phyloP scores from a whole-genome alignment of 2,797 vertebrate species.

The Coluber constrictor region DNA sequence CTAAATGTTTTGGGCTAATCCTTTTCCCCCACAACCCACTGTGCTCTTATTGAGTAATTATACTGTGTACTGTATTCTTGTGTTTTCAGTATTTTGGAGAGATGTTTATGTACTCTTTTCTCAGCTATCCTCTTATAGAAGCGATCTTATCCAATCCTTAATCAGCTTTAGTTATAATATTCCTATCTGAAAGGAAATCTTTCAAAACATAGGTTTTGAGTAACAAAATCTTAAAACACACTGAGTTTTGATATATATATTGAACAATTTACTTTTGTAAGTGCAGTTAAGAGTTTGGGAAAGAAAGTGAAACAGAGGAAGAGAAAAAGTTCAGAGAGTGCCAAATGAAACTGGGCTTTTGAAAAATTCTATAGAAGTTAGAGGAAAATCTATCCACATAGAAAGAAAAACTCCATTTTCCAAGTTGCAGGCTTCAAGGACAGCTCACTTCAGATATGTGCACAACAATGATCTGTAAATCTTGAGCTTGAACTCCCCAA shows the following conservation, averaged over 20 bases:
- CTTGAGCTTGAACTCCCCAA: neutral
- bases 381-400: neutral
- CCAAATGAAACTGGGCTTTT: neutral
- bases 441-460: neutral
- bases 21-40: neutral
- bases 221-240: neutral
- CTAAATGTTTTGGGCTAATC: neutral
- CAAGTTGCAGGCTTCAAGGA: neutral
- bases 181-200: neutral
- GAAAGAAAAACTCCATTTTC: neutral
- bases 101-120: neutral
- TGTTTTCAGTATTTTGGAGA: neutral
- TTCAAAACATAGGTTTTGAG: conserved; percentile 5
- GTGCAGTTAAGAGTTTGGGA: neutral
- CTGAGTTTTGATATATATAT: neutral
- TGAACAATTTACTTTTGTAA: neutral
- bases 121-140: conserved; percentile 1
- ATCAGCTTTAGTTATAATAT: neutral
- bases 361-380: conserved; percentile 5
- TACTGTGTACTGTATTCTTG: neutral
- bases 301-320: neutral
- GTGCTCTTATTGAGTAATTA: neutral
- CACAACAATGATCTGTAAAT: neutral
- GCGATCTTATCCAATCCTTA: neutral
- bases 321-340: neutral